phyloP scores from a whole-genome alignment of 2,888 invertebrate species.

The Noctua pronuba region DNA sequence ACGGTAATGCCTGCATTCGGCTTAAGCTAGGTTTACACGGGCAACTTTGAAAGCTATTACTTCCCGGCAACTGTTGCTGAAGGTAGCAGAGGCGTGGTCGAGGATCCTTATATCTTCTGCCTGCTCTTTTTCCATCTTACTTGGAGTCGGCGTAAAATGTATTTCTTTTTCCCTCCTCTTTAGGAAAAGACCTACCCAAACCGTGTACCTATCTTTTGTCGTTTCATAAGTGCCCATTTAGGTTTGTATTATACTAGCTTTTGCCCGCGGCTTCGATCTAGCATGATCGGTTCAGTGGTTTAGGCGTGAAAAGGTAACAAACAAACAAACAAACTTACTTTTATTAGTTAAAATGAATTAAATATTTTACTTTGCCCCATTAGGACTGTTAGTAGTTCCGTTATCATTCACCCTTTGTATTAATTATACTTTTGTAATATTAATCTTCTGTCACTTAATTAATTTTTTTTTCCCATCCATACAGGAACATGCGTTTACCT shows the following conservation, averaged over 20 bases:
- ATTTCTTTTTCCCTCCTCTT: not conserved
- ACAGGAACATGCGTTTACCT: too few relatives aligned
- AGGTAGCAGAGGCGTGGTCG: not conserved
- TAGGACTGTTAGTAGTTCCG: too few relatives aligned
- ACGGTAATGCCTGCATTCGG: constrained; percentile 32
- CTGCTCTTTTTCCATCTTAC: not conserved
- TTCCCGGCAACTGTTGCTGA: not conserved
- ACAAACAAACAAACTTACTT: too few relatives aligned
- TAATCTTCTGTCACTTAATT: not conserved
- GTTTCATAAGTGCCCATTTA: too few relatives aligned
- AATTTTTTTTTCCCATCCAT: not conserved
- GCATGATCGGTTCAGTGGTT: too few relatives aligned
- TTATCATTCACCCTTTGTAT: too few relatives aligned
- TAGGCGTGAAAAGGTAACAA: too few relatives aligned
- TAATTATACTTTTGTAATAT: too few relatives aligned
- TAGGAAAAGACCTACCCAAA: not conserved
- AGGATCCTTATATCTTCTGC: not conserved
- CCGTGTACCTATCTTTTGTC: not conserved
- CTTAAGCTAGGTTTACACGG: not conserved
- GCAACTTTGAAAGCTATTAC: not conserved
- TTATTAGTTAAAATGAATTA: too few relatives aligned
- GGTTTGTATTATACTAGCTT: too few relatives aligned
- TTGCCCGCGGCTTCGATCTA: too few relatives aligned
- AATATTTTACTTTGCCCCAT: too few relatives aligned
- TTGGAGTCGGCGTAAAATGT: not conserved